Conservation (phyloP, 2,888 invertebrate genomes). For the Drosophila robusta region DNA sequence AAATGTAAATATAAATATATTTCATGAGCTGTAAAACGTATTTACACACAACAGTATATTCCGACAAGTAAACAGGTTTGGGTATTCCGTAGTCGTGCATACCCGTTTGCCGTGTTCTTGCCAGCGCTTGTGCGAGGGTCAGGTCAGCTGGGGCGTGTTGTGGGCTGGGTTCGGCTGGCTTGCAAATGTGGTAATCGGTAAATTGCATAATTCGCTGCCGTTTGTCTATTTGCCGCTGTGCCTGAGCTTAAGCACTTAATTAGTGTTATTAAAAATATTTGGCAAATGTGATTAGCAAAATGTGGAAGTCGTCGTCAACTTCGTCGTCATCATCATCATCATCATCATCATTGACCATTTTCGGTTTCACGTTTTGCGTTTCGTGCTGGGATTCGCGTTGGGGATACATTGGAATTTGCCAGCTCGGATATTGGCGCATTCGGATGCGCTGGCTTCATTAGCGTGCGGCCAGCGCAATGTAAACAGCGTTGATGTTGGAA, state of each 20-base stretch:
- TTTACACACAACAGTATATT: too few species aligned
- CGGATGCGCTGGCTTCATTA: slow-evolving; percentile 34
- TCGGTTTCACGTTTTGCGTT: slow-evolving; percentile 10
- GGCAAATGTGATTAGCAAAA: slow-evolving; percentile 47
- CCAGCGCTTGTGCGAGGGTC: not conserved
- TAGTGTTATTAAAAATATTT: slow-evolving; percentile 56
- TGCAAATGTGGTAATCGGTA: slow-evolving; percentile 36
- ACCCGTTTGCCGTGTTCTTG: slow-evolving; percentile 4
- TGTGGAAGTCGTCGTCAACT: slow-evolving; percentile 19
- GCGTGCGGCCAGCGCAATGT: slow-evolving; percentile 11
- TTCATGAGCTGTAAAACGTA: too few species aligned
- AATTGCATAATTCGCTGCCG: slow-evolving; percentile 31
- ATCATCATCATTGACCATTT: slow-evolving; percentile 19
- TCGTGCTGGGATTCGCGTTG: slow-evolving; percentile 1
- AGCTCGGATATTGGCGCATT: slow-evolving; percentile 33
- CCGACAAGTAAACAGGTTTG: too few species aligned
- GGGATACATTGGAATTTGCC: slow-evolving; percentile 9
- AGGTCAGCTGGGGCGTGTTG: not conserved
- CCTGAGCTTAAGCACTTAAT: slow-evolving; percentile 47
- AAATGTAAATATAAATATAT: too few species aligned
- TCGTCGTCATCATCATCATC: slow-evolving; percentile 18
- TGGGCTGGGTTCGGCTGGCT: not conserved
- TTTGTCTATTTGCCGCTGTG: slow-evolving; percentile 8
- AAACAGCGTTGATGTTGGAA: slow-evolving; percentile 24
- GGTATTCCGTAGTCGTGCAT: not conserved